phyloP scores from a whole-genome alignment of 2,797 vertebrate genomes.

The Hippocampus kuda region DNA sequence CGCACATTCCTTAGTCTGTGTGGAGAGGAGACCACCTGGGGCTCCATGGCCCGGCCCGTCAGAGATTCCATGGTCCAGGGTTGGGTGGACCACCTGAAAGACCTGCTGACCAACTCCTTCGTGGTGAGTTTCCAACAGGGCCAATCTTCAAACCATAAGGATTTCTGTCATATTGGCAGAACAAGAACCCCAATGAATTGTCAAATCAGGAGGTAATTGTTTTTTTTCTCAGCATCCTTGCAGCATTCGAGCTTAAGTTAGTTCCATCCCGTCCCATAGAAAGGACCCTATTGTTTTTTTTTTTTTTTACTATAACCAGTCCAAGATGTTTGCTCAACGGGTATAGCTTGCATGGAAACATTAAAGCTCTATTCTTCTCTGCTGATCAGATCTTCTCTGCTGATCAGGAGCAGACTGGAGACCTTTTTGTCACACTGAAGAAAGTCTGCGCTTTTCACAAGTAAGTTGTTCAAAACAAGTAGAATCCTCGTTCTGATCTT shows the following conservation, averaged over 20 bases:
- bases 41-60: constrained; percentile 49
- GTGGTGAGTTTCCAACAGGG: constrained; percentile 30
- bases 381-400: constrained; percentile 50
- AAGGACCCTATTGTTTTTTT: no score
- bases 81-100: constrained; percentile 65
- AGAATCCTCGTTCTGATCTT: not conserved
- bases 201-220: no score
- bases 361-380: constrained; percentile 18
- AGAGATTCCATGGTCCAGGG: constrained; percentile 68
- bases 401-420: constrained; percentile 49
- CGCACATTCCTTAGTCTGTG: constrained; percentile 71
- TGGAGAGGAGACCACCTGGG: constrained; percentile 52
- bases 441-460: constrained; percentile 79
- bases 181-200: not conserved
- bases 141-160: not conserved
- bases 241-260: no score
- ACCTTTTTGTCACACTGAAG: constrained; percentile 64
- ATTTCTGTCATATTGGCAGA: not conserved
- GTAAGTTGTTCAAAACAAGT: constrained; percentile 56
- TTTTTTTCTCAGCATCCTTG: no score
- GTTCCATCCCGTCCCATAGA: no score
- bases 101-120: constrained; percentile 54
- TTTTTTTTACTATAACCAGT: not conserved
- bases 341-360: no score
- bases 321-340: not conserved